These are phyloP conservation scores for Drosophila micromelanica DNA, from an alignment of 1,140 invertebrate species.

Conservation along the genomic window DNA sequence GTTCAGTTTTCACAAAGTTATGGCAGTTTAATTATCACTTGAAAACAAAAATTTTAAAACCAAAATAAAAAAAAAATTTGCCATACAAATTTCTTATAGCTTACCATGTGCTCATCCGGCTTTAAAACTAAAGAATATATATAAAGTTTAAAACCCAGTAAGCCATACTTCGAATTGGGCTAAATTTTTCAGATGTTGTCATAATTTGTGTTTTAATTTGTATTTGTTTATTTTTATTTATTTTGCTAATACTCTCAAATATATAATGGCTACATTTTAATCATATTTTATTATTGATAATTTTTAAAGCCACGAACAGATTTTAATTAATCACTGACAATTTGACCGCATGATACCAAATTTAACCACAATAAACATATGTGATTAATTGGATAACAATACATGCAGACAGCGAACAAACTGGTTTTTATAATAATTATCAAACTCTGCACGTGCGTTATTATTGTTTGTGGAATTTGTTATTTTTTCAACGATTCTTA, in stretches of 20 bases:
- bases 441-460: constrained; percentile 57
- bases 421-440: constrained; percentile 76
- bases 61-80: too few species aligned
- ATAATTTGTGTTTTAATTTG: neutral
- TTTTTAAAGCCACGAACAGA: constrained; percentile 21
- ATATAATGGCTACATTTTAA: constrained; percentile 6
- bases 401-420: constrained; percentile 40
- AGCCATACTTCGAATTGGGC: too few species aligned
- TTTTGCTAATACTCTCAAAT: neutral
- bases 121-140: too few species aligned
- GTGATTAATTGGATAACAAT: constrained; percentile 76
- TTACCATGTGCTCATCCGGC: too few species aligned
- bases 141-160: too few species aligned
- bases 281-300: neutral
- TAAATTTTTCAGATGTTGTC: neutral
- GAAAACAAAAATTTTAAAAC: too few species aligned
- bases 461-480: constrained; percentile 33
- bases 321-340: constrained; percentile 76
- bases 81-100: too few species aligned
- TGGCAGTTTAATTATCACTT: too few species aligned
- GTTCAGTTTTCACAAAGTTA: too few species aligned
- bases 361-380: constrained; percentile 37
- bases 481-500: constrained; percentile 26
- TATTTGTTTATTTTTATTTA: too few species aligned
- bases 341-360: constrained; percentile 12